A percentile compares a stretch with the other conserved stretches of the same genome.
These are phyloP conservation scores for Dromius quadrimaculatus DNA, from an alignment of 2,888 invertebrate species.

Conservation along the genomic window DNA sequence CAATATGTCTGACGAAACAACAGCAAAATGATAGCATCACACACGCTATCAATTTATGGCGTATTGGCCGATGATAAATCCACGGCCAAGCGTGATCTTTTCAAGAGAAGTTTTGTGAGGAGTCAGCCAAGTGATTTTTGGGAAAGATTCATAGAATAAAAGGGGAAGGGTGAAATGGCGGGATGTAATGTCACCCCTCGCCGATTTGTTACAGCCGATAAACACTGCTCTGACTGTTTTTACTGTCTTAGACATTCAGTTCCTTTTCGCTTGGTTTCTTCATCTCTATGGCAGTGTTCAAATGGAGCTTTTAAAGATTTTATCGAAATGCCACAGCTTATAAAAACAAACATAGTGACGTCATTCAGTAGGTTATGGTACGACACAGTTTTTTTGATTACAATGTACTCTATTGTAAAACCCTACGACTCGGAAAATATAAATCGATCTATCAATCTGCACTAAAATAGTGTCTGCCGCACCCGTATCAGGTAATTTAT, in stretches of 20 bases:
- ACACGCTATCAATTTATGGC: constrained; percentile 48
- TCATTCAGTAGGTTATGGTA: not conserved
- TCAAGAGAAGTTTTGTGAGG: constrained; percentile 58
- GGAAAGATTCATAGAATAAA: constrained; percentile 54
- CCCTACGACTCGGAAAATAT: too few species aligned
- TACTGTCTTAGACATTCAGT: constrained; percentile 59
- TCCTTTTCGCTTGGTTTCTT: constrained; percentile 40
- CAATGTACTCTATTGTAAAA: too few species aligned
- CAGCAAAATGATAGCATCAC: constrained; percentile 48
- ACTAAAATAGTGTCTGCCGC: too few species aligned
- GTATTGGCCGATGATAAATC: constrained; percentile 57
- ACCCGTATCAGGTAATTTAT: too few species aligned
- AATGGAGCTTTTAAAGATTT: constrained; percentile 28
- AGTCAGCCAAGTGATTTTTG: constrained; percentile 54
- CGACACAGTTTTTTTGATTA: not conserved
- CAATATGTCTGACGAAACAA: constrained; percentile 51
- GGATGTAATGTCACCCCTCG: constrained; percentile 61
- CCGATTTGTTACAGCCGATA: constrained; percentile 65
- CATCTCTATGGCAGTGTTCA: constrained; percentile 32
- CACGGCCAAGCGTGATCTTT: constrained; percentile 57
- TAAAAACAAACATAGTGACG: not conserved
- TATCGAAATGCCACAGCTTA: not conserved
- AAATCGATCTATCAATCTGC: too few species aligned
- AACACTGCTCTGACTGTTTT: constrained; percentile 63
- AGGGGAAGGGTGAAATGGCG: constrained; percentile 53